phyloP scores from a whole-genome alignment of 2,888 invertebrate species.

The Taphrorychus bicolor region DNA sequence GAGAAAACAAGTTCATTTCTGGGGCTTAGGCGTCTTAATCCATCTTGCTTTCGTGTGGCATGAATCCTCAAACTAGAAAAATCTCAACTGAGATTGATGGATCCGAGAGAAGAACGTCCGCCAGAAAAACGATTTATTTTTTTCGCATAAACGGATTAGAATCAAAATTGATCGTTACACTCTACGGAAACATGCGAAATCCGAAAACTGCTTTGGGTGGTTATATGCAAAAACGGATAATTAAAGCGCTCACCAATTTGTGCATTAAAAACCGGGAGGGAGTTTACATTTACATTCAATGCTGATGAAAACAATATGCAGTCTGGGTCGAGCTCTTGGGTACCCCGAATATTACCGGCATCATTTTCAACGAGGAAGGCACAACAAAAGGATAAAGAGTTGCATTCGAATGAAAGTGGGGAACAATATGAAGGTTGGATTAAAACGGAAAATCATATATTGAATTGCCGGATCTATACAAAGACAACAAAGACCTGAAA shows the following conservation, averaged over 20 bases:
- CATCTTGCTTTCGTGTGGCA: conserved; percentile 31
- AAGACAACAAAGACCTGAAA: conserved; percentile 4
- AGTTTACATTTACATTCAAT: not conserved
- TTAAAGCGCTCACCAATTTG: not conserved
- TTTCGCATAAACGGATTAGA: conserved; percentile 9
- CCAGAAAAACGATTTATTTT: conserved; percentile 12
- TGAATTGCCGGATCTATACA: conserved; percentile 18
- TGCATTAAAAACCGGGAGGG: not conserved
- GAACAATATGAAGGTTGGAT: conserved; percentile 20
- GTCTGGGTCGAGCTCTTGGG: not conserved
- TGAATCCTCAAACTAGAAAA: conserved; percentile 16
- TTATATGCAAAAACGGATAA: not conserved
- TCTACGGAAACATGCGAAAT: not conserved
- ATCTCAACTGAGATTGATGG: conserved; percentile 30
- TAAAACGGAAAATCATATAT: conserved; percentile 24
- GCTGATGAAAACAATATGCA: not conserved
- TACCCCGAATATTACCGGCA: not conserved
- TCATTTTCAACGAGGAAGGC: not conserved
- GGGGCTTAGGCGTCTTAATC: conserved; percentile 28
- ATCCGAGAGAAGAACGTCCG: not conserved
- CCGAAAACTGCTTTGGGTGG: not conserved
- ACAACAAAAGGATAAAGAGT: conserved; percentile 13
- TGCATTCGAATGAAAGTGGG: conserved; percentile 13
- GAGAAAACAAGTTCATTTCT: conserved; percentile 22
- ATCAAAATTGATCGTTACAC: not conserved